Base-by-base conservation (phyloP, 2,113 vertebrate species). In the Psittacara wagleri region DNA sequence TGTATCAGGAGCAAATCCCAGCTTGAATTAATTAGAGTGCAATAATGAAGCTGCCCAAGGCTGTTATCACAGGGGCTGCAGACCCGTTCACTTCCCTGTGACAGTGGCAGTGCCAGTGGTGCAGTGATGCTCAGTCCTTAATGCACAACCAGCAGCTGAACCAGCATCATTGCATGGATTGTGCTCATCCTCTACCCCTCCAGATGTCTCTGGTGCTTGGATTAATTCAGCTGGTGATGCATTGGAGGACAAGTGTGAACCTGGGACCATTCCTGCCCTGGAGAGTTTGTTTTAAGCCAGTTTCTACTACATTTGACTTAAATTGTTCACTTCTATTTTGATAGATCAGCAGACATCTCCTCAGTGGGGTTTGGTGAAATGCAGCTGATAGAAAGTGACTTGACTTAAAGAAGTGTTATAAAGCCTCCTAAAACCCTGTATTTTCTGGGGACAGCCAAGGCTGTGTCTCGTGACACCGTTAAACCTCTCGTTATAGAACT, bases 391-490 rank as follows among this genome's bases (percentile, higher is more conserved):
- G 1, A 6, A 33, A 54, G 7, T 10, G 15, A 22, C 22, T 33
- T 41, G 33, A 39, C 20, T n/a, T 46, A 11, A 79, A 69, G 35
- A 78, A 44, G 6, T 4, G 9, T 54, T 33, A 10, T 7, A 62
- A 88, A 61, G 44, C 17, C 66, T 63, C 41, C 52, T 20, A 31
- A 35, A 41, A 46, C 24, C 9, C 13, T 29, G 0, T 35, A 15
- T 24, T 73, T 75, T 33, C 8, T 27, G 68, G 55, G 43, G 25
- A 55, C 31, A 46, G 2, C 22, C n/a, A 57, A 18, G 25, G 33
- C n/a, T 43, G 25, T n/a, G 23, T 18, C 49, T 43, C 1, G 0
- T 68, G 48, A 41, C 28, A 24, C 12, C 4, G 0, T 31, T 37
- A 66, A 49, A 37, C 11, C 28, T 55, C 48, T 44, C 1, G 0